Evolutionary conservation across 2,113 vertebrate genomes (phyloP), one percentile per base, ranked within the genome.

Genomic region (Platysternon megacephalum): DNA sequence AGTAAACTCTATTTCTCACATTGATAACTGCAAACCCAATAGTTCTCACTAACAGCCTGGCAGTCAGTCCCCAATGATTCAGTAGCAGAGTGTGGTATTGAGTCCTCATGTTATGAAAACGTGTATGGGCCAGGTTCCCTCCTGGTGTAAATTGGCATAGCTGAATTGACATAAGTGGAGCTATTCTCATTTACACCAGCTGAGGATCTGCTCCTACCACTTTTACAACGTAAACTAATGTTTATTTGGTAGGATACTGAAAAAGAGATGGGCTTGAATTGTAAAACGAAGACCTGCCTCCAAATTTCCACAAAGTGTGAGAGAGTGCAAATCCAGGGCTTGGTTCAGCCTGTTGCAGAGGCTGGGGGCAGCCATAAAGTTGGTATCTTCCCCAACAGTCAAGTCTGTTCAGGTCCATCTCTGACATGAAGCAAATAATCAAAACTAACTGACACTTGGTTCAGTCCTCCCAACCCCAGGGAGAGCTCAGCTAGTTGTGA

Each of bases 311-410:
- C 42, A 39, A 97, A 96, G 92, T 94, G 95, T 95, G 96, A 96
- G 95, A 97, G 95, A 96, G 87, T 91, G 95, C 89, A 95, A 85
- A 96, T 93, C 94, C 88, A 90, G 82, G 93, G 93, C 89, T 97
- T 91, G 93, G 96, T 97, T 93, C 94, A 94, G 79, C 93, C 94
- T 89, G 90, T 93, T 95, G 92, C 96, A 96, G 95, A 96, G 95
- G 95, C 95, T 74, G 92, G 91, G 93, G 95, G 97, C 94, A 97
- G 94, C 93, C 96, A 97, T 97, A 90, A 95, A 97, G 79, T 90
- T 97, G 95, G 87, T 94, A 97, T 96, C 96, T 88, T 96, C 87
- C 86, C 89, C 85, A 76, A 88, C 93, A 92, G 91, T 79, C 29
- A 90, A 35, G 79, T 84, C 93, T 96, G 96, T 94, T 97, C 95